Base-by-base conservation (phyloP, 2,797 vertebrate species). In the Rhyacichthys aspro region DNA sequence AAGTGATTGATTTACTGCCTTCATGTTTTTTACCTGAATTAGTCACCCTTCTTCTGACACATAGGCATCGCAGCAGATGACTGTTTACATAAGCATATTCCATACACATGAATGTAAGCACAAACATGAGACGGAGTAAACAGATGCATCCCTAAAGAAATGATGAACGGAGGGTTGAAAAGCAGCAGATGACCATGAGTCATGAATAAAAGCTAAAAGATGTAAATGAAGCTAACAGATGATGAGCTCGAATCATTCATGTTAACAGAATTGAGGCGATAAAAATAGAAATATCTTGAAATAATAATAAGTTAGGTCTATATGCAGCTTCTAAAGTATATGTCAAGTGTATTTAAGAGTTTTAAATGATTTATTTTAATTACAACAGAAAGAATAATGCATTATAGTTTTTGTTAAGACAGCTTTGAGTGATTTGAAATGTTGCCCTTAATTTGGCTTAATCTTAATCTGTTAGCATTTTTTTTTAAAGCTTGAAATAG, bases 141-240 rank as follows among this genome's bases (percentile, higher is more conserved):
- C 47, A 63, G 14, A 56, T 43, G 7, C 57, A 57, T 36, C 38
- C 43, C 45, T 44, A 41, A 39, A 46, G 17, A 68, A 58, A 46
- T 33, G 43, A 54, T 45, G 23, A 28, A 47, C 11, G 9, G 36
- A 9, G 48, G 48, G 48, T 49, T 60, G 50, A 63, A 67, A 56
- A 67, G 55, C 58, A 59, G 49, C 69, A 69, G 68, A 65, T 72
- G 67, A 65, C 48, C 59, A 55, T 72, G 62, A 78, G 61, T 74
- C 74, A 72, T 50, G 17, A 70, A 74, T 74, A 70, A 55, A 72
- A 74, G 64, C 60, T 59, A 36, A 60, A 78, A 32, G 59, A 63
- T 67, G 44, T 36, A 67, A 63, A 36, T 9, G 43, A 44, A 44
- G 3, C 43, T 44, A 17, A 41, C 38, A 12, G 38, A 14, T n/a